Evolutionary conservation across 2,888 invertebrate species (phyloP), one percentile per base, ranked within the genome.

Genomic region (Andrena haemorrhoa): DNA sequence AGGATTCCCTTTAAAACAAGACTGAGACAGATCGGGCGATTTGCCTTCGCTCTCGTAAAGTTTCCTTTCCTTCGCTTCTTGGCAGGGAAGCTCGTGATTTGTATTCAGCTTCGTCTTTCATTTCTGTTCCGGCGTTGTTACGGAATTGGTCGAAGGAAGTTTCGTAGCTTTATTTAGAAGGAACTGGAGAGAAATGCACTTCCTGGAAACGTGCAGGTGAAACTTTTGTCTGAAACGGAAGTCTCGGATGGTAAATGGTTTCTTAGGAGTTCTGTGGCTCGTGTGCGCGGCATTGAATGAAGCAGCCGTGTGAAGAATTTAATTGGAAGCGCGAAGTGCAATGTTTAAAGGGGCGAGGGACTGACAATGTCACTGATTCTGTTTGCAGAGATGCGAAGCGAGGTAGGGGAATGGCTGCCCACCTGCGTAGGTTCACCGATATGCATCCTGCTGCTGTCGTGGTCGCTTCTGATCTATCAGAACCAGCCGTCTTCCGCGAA

Each of bases 391-490:
- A 94, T 94, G 94, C 92, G 93, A 88, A 93, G 92, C 89, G 94
- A 94, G 89, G 93, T 93, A 79, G 92, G 93, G 89, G 94, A 93
- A 88, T 94, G 94, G 94, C 90, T 94, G 88, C 94, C 94, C 89
- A 94, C 94, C 83, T 94, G 94, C 88, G 94, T 94, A 81, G 94
- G 94, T 86, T 94, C 94, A 77, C 94, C 94, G 77, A 91, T 94
- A 84, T 93, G 93, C 88, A 92, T 94, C 81, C 94, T 94, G 53
- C 90, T 94, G 79, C 90, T 95, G 61, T 93, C 93, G 65, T 94
- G 94, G 94, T 93, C 93, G 26, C 92, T 95, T 72, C 92, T 94
- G 87, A 94, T 95, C 76, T 94, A 95, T 88, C 94, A 94, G 91
- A 94, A 94, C 75, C 94, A 94, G 81, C 91, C 93, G 41, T 90